Evolutionary conservation across 2,888 invertebrate species (phyloP).

Genomic region (Leptopterna dolabrata): DNA sequence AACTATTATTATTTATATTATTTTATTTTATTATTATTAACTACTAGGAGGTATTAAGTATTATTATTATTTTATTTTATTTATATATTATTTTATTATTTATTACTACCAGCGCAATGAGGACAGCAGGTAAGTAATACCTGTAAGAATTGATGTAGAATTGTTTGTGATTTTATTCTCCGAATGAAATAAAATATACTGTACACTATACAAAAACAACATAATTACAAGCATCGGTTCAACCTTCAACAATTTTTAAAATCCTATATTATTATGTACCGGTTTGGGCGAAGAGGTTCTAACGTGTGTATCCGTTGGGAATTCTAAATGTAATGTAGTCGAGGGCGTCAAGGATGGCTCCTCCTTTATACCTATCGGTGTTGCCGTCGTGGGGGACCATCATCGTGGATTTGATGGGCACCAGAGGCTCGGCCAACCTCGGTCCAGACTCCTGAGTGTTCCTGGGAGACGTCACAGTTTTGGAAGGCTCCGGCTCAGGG

Average conservation of each 20-base stretch:
- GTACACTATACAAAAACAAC: constrained; percentile 50
- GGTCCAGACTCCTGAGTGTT: background rate
- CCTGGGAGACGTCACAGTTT: background rate
- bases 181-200: constrained; percentile 25
- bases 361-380: constrained; percentile 32
- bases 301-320: constrained; percentile 47
- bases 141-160: too few species aligned
- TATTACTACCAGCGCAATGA: too few species aligned
- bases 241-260: constrained; percentile 34
- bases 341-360: constrained; percentile 46
- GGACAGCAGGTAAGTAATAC: too few species aligned
- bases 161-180: background rate
- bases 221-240: constrained; percentile 14
- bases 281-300: background rate
- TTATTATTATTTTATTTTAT: too few species aligned
- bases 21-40: too few species aligned
- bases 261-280: constrained; percentile 22
- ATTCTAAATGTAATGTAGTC: constrained; percentile 52
- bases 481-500: background rate
- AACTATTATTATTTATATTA: too few species aligned
- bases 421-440: background rate
- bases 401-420: constrained; percentile 7
- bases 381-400: constrained; percentile 13
- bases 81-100: too few species aligned
- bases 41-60: too few species aligned